A percentile compares a stretch with the other conserved stretches of the same genome.
Conservation (phyloP, 2,797 vertebrate genomes). For the Sebastiscus albofasciatus region DNA sequence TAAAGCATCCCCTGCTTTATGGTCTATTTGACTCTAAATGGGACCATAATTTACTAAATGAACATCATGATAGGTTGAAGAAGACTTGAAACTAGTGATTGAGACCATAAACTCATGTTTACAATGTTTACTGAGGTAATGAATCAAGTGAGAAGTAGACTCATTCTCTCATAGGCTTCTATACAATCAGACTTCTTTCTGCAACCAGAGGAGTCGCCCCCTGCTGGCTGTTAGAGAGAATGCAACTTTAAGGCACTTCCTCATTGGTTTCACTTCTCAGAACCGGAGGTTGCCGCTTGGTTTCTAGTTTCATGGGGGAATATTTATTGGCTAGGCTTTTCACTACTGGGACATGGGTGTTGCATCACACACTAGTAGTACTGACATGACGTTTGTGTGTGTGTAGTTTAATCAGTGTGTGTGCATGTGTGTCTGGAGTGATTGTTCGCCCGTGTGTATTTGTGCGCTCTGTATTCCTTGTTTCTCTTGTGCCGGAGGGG, state of each 20-base stretch:
- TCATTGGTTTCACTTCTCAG: background rate
- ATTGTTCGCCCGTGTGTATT: conserved; percentile 46
- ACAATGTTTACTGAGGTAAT: too few species aligned
- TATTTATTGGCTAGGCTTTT: conserved; percentile 6
- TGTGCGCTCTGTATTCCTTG: conserved; percentile 41
- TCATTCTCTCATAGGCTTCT: too few species aligned
- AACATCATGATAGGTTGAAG: too few species aligned
- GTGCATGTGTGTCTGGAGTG: conserved; percentile 11
- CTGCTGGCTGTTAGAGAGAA: too few species aligned
- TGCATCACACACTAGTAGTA: conserved; percentile 45
- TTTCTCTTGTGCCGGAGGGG: conserved; percentile 51
- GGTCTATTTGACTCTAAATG: too few species aligned
- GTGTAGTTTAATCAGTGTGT: background rate
- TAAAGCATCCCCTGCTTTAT: too few species aligned
- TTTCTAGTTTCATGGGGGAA: conserved; percentile 17
- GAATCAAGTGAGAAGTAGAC: too few species aligned
- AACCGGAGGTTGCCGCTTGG: background rate
- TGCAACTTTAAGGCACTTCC: too few species aligned
- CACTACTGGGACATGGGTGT: conserved; percentile 32
- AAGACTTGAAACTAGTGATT: accelerated
- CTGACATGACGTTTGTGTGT: conserved; percentile 2
- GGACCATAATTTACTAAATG: too few species aligned
- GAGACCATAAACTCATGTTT: too few species aligned
- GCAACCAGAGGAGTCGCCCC: too few species aligned
- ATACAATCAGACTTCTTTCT: too few species aligned